Conservation (phyloP, 2,113 vertebrate species). For the Cygnus buccinator region DNA sequence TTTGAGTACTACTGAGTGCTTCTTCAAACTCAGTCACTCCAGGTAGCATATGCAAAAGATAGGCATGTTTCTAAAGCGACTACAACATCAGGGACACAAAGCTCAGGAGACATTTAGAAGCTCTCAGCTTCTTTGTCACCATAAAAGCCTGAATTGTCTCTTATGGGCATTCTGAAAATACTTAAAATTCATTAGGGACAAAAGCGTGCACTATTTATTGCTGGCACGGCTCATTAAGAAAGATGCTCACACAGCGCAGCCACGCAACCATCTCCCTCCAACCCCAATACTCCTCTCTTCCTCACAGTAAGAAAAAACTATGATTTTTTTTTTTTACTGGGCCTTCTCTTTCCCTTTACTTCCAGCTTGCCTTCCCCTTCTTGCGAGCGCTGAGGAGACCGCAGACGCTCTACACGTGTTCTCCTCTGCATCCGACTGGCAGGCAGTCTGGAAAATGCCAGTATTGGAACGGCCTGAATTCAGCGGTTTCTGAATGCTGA, state of each 20-base stretch:
- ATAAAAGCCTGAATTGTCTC: background rate
- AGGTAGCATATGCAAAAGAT: background rate
- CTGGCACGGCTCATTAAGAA: background rate
- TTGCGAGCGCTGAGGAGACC: background rate
- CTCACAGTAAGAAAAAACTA: background rate
- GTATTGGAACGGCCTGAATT: slow-evolving; percentile 50
- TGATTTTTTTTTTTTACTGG: background rate
- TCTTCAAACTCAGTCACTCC: background rate
- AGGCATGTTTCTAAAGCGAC: background rate
- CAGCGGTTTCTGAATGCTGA: slow-evolving; percentile 65
- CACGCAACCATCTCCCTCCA: rapidly evolving
- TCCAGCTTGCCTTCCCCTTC: background rate
- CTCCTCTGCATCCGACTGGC: slow-evolving; percentile 58
- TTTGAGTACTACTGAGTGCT: background rate
- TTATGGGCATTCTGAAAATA: background rate
- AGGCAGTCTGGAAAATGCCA: slow-evolving; percentile 69
- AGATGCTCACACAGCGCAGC: background rate
- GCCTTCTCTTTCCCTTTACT: background rate
- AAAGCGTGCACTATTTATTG: background rate
- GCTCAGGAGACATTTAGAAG: background rate
- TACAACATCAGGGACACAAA: background rate
- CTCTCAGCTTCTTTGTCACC: background rate
- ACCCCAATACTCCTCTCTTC: background rate
- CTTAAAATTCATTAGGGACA: background rate
- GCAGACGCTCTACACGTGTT: slow-evolving; percentile 47